Base-by-base conservation (phyloP, 2,113 vertebrate genomes). In the Myotis lucifugus region DNA sequence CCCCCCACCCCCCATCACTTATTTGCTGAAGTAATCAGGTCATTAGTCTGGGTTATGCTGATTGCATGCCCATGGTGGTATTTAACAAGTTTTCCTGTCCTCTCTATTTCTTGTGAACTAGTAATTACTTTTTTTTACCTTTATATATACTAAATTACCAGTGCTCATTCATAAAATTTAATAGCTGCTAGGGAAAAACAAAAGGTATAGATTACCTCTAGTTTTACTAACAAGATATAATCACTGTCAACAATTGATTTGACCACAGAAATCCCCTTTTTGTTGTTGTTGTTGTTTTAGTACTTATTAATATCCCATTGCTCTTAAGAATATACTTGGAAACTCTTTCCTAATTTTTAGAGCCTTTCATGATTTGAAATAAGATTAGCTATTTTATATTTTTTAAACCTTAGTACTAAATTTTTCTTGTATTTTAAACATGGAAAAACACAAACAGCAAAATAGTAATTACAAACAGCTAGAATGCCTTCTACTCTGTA, bases 141-240 rank as follows among this genome's bases (percentile, higher is more conserved):
- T 85, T 85, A 37, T 77, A 64, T 78, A 70, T 90, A 61, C 77
- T 40, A 94, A 79, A 94, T 85, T 61, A 50, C 13, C 37, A 70
- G 8, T 69, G 19, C 40, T 89, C 6, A 64, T 42, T 74, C 54
- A 67, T 92, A 69, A 93, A 69, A 83, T 77, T 34, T 76, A 82
- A 34, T 64, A 69, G 76, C 59, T 84, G 48, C 23, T 67, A 12
- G 70, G 29, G 5, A 40, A 72, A 56, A 73, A 76, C 50, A 76
- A 19, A 79, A 64, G 19, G 19, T 83, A 29, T 23, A 73, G 27
- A 61, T 82, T 40, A 54, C 50, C 18, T 91, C 34, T 70, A 76
- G 23, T 77, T 87, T 87, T 61, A 85, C 27, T 87, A 52, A 61
- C 42, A 74, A 76, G 50, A 69, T 77, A 21, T 0, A 83, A 34